Base-by-base conservation (phyloP, 2,113 vertebrate genomes). In the Delphinus delphis region DNA sequence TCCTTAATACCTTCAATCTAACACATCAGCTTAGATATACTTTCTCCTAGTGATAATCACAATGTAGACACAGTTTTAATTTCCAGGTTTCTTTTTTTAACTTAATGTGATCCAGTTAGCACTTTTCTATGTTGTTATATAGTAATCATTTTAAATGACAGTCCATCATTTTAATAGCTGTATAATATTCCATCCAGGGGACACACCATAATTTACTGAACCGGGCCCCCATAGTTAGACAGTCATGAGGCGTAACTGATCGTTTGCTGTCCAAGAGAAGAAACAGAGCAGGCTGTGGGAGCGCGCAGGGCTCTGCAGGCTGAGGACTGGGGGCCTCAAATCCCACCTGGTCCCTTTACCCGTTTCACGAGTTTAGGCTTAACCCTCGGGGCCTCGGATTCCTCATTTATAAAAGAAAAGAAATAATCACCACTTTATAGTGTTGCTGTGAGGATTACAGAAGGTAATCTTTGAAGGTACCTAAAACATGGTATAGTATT, bases 111-210 rank as follows among this genome's bases (percentile, higher is more conserved):
- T 87, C 63, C 74, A 58, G 83, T 90, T 93, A 95, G 62, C 77
- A 81, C 91, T 96, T 95, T 93, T 93, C 63, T 76, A 21, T 77
- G 83, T 95, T 80, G 73, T 82, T 82, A 83, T 79, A 89, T 86
- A 74, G 79, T 94, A 93, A 95, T 97, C 70, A 76, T 96, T 95
- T 97, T 95, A 96, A 97, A 95, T 95, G 92, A 68, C 38, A 83
- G 36, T 88, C 65, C 76, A 92, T 97, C 97, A 97, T 96, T 97
- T 97, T 97, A 97, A 97, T 92, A 95, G 97, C 88, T 97, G 94
- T 70, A 55, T 97, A 97, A 95, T 98, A 97, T 95, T 97, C 97
- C 93, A 88, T 92, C 62, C 79, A 71, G 86, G 76, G 74, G 58
- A 91, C 63, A 21, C 65, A 92, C 65, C 60, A 5, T 95, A 83